Evolutionary conservation across 2,113 vertebrate genomes (phyloP).

Genomic region (Gorsachius goisagi): DNA sequence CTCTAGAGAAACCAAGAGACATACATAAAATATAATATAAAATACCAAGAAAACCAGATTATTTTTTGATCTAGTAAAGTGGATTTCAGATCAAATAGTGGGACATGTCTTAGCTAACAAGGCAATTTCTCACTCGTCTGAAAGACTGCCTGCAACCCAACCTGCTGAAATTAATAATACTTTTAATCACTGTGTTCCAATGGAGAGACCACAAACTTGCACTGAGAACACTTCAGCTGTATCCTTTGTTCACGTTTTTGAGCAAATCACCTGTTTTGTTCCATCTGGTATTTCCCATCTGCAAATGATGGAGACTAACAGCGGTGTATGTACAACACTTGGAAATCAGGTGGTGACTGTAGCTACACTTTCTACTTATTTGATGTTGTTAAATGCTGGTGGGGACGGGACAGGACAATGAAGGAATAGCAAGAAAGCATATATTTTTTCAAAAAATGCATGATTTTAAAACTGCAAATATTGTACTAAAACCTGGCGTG

Average conservation of each 20-base stretch:
- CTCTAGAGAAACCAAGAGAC: neutral
- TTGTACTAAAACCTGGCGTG: neutral
- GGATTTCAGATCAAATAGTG: neutral
- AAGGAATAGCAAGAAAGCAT: neutral
- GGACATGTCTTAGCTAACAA: neutral
- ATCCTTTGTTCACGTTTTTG: neutral
- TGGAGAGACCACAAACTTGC: neutral
- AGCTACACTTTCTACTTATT: neutral
- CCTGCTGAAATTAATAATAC: neutral
- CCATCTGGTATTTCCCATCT: neutral
- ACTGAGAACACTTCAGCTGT: neutral
- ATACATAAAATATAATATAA: neutral
- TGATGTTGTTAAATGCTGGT: neutral
- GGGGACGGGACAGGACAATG: neutral
- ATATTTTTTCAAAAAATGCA: neutral
- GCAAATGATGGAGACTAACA: neutral
- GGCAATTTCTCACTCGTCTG: neutral
- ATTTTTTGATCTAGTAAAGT: neutral
- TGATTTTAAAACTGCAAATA: neutral
- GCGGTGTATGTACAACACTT: neutral
- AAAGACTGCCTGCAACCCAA: neutral
- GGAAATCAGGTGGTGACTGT: neutral
- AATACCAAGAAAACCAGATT: neutral
- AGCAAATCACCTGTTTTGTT: neutral
- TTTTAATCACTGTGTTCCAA: neutral